Evolutionary conservation across 2,797 vertebrate genomes (phyloP), one percentile per base, ranked within the genome.

Genomic region (Pterois miles): DNA sequence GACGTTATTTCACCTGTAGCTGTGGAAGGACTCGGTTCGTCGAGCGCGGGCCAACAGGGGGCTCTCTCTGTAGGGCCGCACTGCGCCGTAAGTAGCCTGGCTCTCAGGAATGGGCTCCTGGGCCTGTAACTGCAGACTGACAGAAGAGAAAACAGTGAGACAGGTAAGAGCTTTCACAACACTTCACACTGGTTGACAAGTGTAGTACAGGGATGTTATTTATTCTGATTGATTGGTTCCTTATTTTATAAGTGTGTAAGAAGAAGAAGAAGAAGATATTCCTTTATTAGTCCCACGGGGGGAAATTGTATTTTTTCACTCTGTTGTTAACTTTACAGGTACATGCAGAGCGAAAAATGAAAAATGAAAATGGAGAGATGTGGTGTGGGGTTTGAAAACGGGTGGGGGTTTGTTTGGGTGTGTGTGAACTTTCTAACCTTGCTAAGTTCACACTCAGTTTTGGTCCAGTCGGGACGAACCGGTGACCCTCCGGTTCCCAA

Each of bases 21-120:
- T 97, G 94, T 98, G 96, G 86, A 99, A 99, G 88, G 98, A 99
- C 92, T 99, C 98, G 0, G 98, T 98, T 77, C 98, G 93, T 40
- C 98, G 94, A 0, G 98, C 98, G 8, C 98, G 95, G 53, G 98
- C 97, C 93, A 99, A 81, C n/a, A 99, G 88, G 22, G 98, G 98
- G 73, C 98, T 99, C 91, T 99, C 98, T 78, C 98, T 94, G 92
- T 99, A 98, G 0, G 98, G 98, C 33, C 98, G 92, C 72, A 99
- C 90, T 0, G 98, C 96, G 31, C 97, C 97, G 0, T 99, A 99
- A 0, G 98, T 98, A 11, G 97, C 94, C 4, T 90, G 93, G 67
- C 93, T 93, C 93, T 99, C 98, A 0, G 95, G 95, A 73, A 96
- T 94, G 31, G 96, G 92, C 72, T 99, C 98, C 0, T 96, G 96